A percentile compares a stretch with the other conserved stretches of the same genome.
These are phyloP conservation scores for Glossophaga mutica DNA, from an alignment of 2,797 vertebrate genomes.

Conservation along the genomic window DNA sequence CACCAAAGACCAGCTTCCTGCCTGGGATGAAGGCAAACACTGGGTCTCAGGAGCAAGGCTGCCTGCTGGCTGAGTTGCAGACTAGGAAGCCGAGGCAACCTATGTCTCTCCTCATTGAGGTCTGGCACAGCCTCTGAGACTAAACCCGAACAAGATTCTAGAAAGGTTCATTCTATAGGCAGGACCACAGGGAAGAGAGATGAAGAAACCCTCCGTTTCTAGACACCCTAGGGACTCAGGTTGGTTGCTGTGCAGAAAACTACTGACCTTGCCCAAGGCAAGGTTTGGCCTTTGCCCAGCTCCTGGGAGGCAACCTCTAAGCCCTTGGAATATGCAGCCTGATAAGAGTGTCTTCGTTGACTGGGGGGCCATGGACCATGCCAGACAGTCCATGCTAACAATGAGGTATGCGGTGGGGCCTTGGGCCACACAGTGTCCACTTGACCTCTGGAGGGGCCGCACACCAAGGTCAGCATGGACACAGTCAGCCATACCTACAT, in stretches of 20 bases:
- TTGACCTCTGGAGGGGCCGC: neutral
- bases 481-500: neutral
- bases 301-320: neutral
- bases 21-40: neutral
- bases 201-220: neutral
- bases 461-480: neutral
- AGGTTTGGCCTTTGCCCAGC: neutral
- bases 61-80: neutral
- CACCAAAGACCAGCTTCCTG: neutral
- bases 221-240: neutral
- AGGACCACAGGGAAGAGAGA: neutral
- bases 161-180: neutral
- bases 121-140: neutral
- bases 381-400: neutral
- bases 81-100: too few relatives aligned
- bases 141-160: neutral
- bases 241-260: neutral
- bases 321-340: neutral
- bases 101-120: neutral
- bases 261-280: neutral
- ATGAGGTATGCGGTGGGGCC: neutral
- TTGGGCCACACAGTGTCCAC: neutral
- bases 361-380: too few relatives aligned
- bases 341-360: neutral
- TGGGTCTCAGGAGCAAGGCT: neutral